Percentiles rank a stretch among this genome's conserved stretches.
Evolutionary conservation across 2,113 vertebrate genomes (phyloP).

Genomic region (Phylloscopus trochilus): DNA sequence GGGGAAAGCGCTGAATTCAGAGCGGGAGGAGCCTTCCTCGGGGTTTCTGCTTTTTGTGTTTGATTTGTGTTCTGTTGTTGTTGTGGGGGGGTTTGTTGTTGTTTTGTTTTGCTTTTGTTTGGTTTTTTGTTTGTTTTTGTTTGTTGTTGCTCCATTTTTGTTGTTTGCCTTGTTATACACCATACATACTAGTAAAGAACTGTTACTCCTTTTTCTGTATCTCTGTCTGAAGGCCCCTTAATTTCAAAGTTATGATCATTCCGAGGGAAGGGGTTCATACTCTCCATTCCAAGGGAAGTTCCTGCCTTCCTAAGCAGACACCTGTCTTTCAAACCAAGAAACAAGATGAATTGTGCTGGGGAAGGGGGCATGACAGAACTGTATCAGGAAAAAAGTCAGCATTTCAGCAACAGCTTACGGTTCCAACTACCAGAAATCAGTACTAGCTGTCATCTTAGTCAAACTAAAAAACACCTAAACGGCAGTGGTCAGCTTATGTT

Average conservation of each 20-base stretch:
- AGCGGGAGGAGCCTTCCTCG: no score
- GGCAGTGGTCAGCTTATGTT: background rate
- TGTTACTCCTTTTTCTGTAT: background rate
- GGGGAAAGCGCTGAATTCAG: background rate
- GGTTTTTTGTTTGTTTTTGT: background rate
- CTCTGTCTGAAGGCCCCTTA: background rate
- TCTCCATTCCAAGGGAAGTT: background rate
- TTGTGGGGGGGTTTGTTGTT: background rate
- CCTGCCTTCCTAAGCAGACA: background rate
- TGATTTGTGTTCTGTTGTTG: background rate
- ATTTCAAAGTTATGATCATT: background rate
- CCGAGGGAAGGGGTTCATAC: accelerated
- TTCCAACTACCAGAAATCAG: background rate
- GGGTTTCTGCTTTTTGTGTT: background rate
- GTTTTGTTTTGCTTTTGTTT: background rate
- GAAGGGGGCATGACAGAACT: background rate
- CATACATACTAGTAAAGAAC: background rate
- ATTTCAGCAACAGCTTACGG: background rate
- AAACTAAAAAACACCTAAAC: background rate
- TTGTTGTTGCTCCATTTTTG: background rate
- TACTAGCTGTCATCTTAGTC: background rate
- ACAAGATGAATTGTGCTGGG: background rate
- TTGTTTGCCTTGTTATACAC: background rate
- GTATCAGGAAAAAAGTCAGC: background rate
- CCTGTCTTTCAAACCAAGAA: background rate